Evolutionary conservation across 2,888 invertebrate genomes (phyloP), one percentile per base, ranked within the genome.

Genomic region (Tenthredo notha): DNA sequence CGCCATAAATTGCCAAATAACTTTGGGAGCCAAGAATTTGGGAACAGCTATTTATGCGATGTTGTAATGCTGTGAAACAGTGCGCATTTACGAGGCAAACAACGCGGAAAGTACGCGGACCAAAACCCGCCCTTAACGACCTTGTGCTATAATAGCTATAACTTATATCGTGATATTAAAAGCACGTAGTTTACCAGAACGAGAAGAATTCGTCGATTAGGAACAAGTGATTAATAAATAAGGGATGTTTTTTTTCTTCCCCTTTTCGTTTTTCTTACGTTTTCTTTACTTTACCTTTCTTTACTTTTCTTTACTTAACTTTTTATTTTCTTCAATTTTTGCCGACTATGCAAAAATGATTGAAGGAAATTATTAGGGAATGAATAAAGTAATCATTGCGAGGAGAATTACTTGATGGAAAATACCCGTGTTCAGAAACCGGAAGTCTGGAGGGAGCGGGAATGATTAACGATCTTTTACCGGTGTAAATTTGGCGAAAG

Each of bases 1-100:
- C 85, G 87, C 88, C 88, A 89, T 91, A 90, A 90, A 91, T 91
- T 89, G 86, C 86, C 88, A 88, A 90, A 90, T 89, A 89, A 91
- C 89, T 87, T 88, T 84, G 86, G 85, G 88, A 88, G 89, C 90
- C 90, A 90, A 90, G 90, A 90, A 90, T 89, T 87, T 87, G 85
- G 61, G n/a, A 74, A 40, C 61, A 40, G 80, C 58, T 80, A 80
- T 80, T 80, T 80, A 61, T 61, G 80, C 80, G n/a, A 58, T 40
- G 58, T 40, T 80, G 58, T 80, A 61, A 80, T 50, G 80, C 80
- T 25, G 80, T 18, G 80, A 58, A 80, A 80, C 80, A 80, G 58
- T 25, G 74, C 9, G 40, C 74, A 25, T 43, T 43, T 43, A 25
- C 43, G 25, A 74, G 12, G 29, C 29, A 54, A 77, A 77, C 50